Percentiles rank a stretch among this genome's conserved stretches.
These are phyloP conservation scores for Amiota minor DNA, from an alignment of 2,888 invertebrate genomes.

Conservation along the genomic window DNA sequence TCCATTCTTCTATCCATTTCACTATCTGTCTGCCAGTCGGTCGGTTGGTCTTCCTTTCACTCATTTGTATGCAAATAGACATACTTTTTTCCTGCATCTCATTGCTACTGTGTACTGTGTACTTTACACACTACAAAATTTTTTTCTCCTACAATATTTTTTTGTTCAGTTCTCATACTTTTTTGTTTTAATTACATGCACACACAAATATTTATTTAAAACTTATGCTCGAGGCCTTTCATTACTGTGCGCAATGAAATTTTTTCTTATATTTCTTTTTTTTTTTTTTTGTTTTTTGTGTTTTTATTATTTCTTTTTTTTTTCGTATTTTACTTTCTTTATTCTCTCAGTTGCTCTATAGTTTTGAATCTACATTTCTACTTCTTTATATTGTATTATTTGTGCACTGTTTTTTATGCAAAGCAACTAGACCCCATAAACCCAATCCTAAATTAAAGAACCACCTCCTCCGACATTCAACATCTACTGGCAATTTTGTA, in stretches of 20 bases:
- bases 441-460: no score
- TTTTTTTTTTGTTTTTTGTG: conserved; percentile 18
- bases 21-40: neutral
- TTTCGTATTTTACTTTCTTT: conserved; percentile 4
- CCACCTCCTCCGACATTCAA: no score
- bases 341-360: neutral
- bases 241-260: conserved; percentile 51
- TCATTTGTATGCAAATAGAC: conserved; percentile 16
- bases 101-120: no score
- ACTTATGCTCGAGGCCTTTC: conserved; percentile 64
- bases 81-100: neutral
- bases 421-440: no score
- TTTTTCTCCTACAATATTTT: conserved; percentile 13
- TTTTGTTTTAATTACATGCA: conserved; percentile 61
- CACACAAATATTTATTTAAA: conserved; percentile 65
- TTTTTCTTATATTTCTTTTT: neutral
- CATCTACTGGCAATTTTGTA: conserved; percentile 22
- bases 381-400: no score
- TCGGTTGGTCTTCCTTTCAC: neutral
- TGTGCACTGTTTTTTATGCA: no score
- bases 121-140: neutral
- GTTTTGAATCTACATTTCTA: neutral
- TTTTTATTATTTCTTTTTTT: conserved; percentile 44
- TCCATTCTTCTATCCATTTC: neutral
- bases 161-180: conserved; percentile 26